Evolutionary conservation across 2,888 invertebrate genomes (phyloP).

Genomic region (Hemicrepidius hirtus): DNA sequence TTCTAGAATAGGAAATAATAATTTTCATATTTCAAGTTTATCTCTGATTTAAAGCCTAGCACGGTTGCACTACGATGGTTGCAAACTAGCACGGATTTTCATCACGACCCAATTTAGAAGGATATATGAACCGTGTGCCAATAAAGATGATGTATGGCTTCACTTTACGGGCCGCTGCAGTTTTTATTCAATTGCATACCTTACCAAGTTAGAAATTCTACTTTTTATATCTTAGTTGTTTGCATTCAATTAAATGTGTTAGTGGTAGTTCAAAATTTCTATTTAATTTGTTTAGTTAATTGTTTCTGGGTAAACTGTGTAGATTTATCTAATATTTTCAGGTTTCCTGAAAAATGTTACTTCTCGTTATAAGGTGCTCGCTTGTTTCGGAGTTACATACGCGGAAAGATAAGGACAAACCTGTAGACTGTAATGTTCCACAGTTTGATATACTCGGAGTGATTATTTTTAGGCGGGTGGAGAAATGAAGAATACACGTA

Average conservation of each 20-base stretch:
- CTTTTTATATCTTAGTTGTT: conserved; percentile 6
- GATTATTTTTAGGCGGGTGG: no score
- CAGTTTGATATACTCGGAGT: no score
- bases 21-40: conserved; percentile 29
- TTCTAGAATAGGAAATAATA: conserved; percentile 1
- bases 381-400: no score
- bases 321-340: no score
- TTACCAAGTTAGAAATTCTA: conserved; percentile 6
- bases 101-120: conserved; percentile 11
- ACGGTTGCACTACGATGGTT: conserved; percentile 1
- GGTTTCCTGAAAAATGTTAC: no score
- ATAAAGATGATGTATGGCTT: conserved; percentile 40
- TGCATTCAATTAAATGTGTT: not conserved
- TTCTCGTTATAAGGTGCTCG: no score
- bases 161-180: conserved; percentile 37
- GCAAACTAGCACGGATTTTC: conserved; percentile 27
- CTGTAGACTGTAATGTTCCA: no score
- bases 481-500: no score
- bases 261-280: no score
- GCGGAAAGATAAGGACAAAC: no score
- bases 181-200: conserved; percentile 41
- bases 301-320: no score
- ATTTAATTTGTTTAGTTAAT: no score
- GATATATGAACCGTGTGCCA: conserved; percentile 33
- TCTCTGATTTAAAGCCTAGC: conserved; percentile 13